phyloP scores from a whole-genome alignment of 2,797 vertebrate genomes.

The Synaphobranchus kaupii region DNA sequence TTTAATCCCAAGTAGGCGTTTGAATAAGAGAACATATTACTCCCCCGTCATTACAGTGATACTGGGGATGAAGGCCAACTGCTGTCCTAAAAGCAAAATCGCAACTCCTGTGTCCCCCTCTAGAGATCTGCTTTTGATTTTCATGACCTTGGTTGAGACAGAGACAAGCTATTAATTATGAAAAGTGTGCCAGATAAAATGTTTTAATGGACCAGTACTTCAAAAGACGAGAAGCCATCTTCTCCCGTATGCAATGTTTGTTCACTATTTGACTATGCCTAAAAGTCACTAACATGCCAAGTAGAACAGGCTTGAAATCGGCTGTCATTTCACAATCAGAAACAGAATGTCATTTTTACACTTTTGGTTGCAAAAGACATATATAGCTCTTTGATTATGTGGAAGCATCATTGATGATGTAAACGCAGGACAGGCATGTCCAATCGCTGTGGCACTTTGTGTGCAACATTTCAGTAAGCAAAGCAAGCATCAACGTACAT shows the following conservation, averaged over 20 bases:
- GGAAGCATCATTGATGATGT: neutral
- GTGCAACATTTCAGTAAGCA: neutral
- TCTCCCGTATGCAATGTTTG: neutral
- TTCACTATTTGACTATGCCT: neutral
- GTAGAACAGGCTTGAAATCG: neutral
- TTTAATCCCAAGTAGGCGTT: neutral
- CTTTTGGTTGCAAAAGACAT: neutral
- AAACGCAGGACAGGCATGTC: neutral
- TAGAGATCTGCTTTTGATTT: neutral
- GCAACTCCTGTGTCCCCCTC: neutral
- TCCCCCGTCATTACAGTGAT: neutral
- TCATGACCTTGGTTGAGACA: neutral
- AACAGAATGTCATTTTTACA: neutral
- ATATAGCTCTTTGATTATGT: neutral
- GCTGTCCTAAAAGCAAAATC: neutral
- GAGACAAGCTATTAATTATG: neutral
- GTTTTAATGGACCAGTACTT: neutral
- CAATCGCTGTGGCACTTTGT: neutral
- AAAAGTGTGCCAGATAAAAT: neutral
- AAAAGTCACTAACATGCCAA: neutral
- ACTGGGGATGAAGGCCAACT: neutral
- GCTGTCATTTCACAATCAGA: neutral
- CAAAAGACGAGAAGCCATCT: neutral
- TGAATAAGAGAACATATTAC: neutral
- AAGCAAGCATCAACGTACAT: neutral